Conservation (phyloP, 2,113 vertebrate species). For the Bothrops jararaca region DNA sequence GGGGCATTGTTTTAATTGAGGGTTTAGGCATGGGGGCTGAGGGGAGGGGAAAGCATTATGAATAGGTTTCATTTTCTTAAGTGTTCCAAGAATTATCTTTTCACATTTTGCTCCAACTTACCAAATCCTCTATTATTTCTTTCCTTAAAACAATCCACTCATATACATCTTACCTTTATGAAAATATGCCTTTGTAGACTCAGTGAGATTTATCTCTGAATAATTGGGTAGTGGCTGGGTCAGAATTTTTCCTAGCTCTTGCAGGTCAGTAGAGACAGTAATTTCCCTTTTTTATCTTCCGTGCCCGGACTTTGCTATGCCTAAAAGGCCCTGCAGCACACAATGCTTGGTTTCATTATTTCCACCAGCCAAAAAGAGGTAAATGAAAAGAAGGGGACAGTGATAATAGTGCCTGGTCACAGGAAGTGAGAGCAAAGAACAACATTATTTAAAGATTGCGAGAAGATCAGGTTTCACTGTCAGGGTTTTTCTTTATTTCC, state of each 20-base stretch:
- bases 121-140: conserved; percentile 20
- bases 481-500: not conserved
- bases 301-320: not conserved
- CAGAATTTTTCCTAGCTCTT: not conserved
- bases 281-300: not conserved
- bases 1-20: conserved; percentile 77
- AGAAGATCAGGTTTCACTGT: not conserved
- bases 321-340: conserved; percentile 8
- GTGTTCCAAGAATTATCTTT: conserved; percentile 48
- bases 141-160: conserved; percentile 2
- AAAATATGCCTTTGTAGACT: not conserved
- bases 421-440: not conserved
- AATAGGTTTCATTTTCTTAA: conserved; percentile 62
- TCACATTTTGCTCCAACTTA: conserved; percentile 47
- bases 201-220: not conserved
- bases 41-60: conserved; percentile 23
- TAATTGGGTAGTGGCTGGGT: not conserved
- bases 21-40: conserved; percentile 60
- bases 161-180: not conserved
- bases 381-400: not conserved
- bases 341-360: conserved; percentile 15
- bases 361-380: conserved; percentile 32
- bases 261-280: conserved; percentile 37
- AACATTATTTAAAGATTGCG: not conserved
- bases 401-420: not conserved